Conservation (phyloP, 1,140 invertebrate species). For the Trypoxylus dichotomus region DNA sequence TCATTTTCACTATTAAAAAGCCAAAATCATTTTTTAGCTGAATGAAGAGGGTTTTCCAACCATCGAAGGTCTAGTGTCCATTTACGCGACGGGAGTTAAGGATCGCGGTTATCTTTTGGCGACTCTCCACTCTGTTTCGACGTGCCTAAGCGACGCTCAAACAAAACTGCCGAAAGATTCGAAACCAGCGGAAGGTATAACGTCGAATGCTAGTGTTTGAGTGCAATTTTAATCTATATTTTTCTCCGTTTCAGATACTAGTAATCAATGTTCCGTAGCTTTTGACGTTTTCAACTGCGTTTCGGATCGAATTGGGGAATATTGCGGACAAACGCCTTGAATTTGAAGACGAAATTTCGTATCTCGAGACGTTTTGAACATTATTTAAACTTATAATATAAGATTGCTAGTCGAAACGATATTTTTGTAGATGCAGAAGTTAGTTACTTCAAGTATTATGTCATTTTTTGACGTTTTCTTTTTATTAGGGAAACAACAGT, state of each 20-base stretch:
- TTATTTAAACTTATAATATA: background rate
- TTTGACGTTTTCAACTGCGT: constrained; percentile 76
- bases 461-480: no score
- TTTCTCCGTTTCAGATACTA: constrained; percentile 58
- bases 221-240: constrained; percentile 30
- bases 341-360: background rate
- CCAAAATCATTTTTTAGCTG: constrained; percentile 46
- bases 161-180: constrained; percentile 41
- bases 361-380: no score
- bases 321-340: constrained; percentile 56
- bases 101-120: constrained; percentile 72
- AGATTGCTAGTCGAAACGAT: background rate
- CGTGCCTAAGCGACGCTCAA: constrained; percentile 58
- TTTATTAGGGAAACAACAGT: no score
- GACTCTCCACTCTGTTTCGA: constrained; percentile 65
- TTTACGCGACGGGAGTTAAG: constrained; percentile 70
- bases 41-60: constrained; percentile 65
- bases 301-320: constrained; percentile 69
- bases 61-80: constrained; percentile 64
- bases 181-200: constrained; percentile 38
- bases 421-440: background rate
- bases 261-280: constrained; percentile 69
- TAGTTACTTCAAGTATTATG: no score
- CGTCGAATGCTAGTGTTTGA: background rate
- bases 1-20: background rate